Conservation (phyloP, 2,888 invertebrate species). For the Drymonia ruficornis region DNA sequence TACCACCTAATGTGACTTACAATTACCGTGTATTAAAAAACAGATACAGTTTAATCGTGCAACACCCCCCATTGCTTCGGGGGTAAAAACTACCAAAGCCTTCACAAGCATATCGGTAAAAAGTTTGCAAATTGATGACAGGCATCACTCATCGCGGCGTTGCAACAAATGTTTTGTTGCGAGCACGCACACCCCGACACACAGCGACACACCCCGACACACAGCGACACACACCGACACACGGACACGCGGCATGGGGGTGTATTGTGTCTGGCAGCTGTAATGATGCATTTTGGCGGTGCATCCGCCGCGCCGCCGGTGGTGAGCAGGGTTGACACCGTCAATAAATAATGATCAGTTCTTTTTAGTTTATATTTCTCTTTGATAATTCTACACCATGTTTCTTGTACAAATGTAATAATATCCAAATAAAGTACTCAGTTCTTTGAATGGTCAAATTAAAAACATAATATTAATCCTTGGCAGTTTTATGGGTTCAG, state of each 20-base stretch:
- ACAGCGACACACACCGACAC: neutral
- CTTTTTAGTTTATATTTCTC: no score
- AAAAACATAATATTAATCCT: no score
- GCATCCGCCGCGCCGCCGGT: slow-evolving; percentile 45
- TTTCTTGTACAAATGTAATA: no score
- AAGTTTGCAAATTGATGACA: slow-evolving; percentile 38
- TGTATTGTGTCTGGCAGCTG: slow-evolving; percentile 52
- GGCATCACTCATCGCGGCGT: slow-evolving; percentile 22
- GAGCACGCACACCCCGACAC: neutral
- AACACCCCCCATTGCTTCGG: no score
- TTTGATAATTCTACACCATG: no score
- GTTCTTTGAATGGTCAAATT: no score
- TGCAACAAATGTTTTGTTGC: slow-evolving; percentile 38
- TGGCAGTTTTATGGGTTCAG: no score
- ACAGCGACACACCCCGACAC: neutral
- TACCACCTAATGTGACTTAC: no score
- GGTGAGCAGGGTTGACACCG: slow-evolving; percentile 19
- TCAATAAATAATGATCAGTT: no score
- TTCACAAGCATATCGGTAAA: neutral
- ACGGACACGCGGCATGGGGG: slow-evolving; percentile 39
- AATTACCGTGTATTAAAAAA: no score
- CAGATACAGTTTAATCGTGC: no score
- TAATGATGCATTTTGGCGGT: slow-evolving; percentile 68
- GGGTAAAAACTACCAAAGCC: neutral
- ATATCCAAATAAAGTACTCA: no score